Conservation (phyloP, 2,888 invertebrate species). For the Drosophila melanosoma region DNA sequence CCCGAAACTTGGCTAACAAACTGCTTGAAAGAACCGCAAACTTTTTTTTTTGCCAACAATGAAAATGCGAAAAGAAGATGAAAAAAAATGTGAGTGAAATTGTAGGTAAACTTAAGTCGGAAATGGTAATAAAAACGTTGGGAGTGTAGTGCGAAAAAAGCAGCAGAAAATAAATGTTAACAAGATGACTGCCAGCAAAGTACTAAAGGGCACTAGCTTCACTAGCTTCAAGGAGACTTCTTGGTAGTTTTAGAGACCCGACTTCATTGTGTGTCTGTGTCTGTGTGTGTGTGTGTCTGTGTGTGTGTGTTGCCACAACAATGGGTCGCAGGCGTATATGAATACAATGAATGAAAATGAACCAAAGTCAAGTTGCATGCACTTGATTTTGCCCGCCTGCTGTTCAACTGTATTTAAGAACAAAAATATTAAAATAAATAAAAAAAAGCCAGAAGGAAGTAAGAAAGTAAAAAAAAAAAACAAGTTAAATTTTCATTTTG, state of each 20-base stretch:
- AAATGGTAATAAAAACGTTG: slow-evolving; percentile 57
- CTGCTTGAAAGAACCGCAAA: slow-evolving; percentile 54
- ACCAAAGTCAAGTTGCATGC: slow-evolving; percentile 39
- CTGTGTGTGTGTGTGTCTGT: slow-evolving; percentile 64
- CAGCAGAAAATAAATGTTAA: slow-evolving; percentile 75
- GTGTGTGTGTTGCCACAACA: slow-evolving; percentile 50
- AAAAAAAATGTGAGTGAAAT: slow-evolving; percentile 16
- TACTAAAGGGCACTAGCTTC: slow-evolving; percentile 5
- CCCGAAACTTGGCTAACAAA: slow-evolving; percentile 52
- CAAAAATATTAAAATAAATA: neutral
- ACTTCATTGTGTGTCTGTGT: slow-evolving; percentile 40
- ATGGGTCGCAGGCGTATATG: slow-evolving; percentile 22
- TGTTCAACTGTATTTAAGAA: slow-evolving; percentile 4
- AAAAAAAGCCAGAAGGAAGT: neutral
- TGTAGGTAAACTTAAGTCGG: slow-evolving; percentile 61
- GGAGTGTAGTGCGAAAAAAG: slow-evolving; percentile 37
- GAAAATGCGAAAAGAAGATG: slow-evolving; percentile 20
- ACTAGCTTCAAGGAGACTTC: slow-evolving; percentile 21
- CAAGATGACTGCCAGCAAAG: slow-evolving; percentile 61
- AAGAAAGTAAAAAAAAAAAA: slow-evolving; percentile 4
- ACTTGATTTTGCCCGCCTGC: slow-evolving; percentile 43
- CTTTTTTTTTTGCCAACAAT: slow-evolving; percentile 44
- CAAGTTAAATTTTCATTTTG: slow-evolving; percentile 48
- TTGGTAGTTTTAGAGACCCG: slow-evolving; percentile 27
- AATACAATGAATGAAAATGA: slow-evolving; percentile 11